Base-by-base conservation (phyloP, 2,113 vertebrate species). In the Natator depressus region DNA sequence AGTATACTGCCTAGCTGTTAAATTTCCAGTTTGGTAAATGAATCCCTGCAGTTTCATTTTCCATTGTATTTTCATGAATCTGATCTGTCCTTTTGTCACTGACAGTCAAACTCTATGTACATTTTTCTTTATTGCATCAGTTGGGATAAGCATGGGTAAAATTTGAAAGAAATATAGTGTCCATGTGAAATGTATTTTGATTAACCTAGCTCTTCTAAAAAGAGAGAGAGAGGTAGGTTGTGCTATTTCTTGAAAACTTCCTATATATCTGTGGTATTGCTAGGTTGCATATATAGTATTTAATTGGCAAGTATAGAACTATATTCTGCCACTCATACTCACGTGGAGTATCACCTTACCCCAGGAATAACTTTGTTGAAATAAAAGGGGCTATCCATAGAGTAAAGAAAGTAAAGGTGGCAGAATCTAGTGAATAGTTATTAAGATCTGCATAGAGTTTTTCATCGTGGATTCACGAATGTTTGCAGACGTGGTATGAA, bases 51-150 rank as follows among this genome's bases (percentile, higher is more conserved):
- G 90, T 95, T 92, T 91, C 3, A 53, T 93, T 93, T 94, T 24
- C 53, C 35, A 8, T 82, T 91, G 12, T 19, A 50, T 89, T 94
- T 95, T 89, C 51, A 94, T 88, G 49, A 93, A 92, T 29, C 51
- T 1, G 4, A 72, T 87, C 69, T 5, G 3, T 78, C 50, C 24
- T 53, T 24, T 24, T 55, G 8, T 10, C 38, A 25, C 59, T n/a
- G 17, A 16, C 0, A 38, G 29, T 78, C 49, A 38, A 54, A 3
- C 25, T 72, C 3, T 22, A 80, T 16, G 75, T 76, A 51, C 50
- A 3, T 35, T 3, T 76, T 86, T 95, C 6, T 47, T 31, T 46
- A 42, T 38, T 59, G 38, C 19, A 6, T 13, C n/a, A 50, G 16
- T 25, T 76, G 31, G 2, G 2, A 31, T 85, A 4, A 87, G 27